Base-by-base conservation (phyloP, 2,797 vertebrate genomes). In the Sarcoramphus papa region DNA sequence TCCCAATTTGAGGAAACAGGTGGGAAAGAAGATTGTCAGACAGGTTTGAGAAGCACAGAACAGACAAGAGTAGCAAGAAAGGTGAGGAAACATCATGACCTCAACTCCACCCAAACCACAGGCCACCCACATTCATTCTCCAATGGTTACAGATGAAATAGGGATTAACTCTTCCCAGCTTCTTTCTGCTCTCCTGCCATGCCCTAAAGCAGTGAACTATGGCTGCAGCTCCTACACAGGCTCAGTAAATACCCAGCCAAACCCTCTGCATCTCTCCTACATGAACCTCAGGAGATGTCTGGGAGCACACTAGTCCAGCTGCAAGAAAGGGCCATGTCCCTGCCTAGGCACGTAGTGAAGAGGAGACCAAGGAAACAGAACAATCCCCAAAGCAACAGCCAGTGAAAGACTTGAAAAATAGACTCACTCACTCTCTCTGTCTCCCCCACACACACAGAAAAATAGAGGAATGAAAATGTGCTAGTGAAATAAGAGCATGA, bases 41-140 rank as follows among this genome's bases (percentile, higher is more conserved):
- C 92, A 72, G 91, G 93, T 94, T 91, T 83, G 50, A 60, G 87
- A 75, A 81, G 47, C 22, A 72, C 51, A 75, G 91, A 80, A 59
- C 78, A 90, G 68, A 94, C 80, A 81, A 78, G 91, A 92, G 54
- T 0, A 93, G 54, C 93, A 86, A 45, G 92, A 83, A 91, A 75
- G 53, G 78, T 91, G 84, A 95, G 72, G 82, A 94, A 92, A 90
- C 31, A 70, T 85, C 45, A 25, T 59, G 82, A 86, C 73, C 83
- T 95, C 65, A 67, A 19, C 85, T 95, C 87, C 90, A 94, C 90
- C 90, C 89, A 85, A 94, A 78, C 64, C 87, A 80, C 78, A 78
- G 62, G 92, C 87, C 95, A 94, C 91, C 68, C 85, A 94, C 89
- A 48, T 65, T 65, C 35, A 59, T 92, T 92, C 60, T 92, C 81